Base-by-base conservation (phyloP, 1,140 invertebrate species). In the Trachelipus rathkii region DNA sequence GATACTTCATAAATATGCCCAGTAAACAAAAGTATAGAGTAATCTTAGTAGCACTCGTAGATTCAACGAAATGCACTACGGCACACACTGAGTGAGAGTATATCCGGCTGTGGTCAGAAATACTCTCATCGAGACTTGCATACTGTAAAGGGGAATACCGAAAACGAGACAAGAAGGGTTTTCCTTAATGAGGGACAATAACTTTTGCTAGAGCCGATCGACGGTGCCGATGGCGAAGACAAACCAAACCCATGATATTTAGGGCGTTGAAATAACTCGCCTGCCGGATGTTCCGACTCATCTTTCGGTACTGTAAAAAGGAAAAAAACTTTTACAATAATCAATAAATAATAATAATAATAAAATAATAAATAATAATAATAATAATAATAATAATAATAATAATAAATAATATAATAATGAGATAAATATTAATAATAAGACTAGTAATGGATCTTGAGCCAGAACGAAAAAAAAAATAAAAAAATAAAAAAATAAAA, bases 231-330 rank as follows among this genome's bases (percentile, higher is more conserved):
- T 89, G 73, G 91, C 90, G 83, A 94, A 94, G 78, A 90, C 89
- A 0, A n/a, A 94, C 92, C 73, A 94, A 84, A 7, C 92, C 93
- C 77, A 94, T 83, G 44, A 94, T 93, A 83, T 95, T 95, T 24
- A 90, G 92, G 66, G 90, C 90, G 74, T 88, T 87, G 24, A 87
- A 87, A 81, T 90, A n/a, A 91, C 8, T 87, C 85, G 1, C 87
- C 85, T 19, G 85, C 86, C n/a, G n/a, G 76, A 93, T 91, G 50
- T 89, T 86, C 87, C 90, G n/a, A 92, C 21, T 87, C 82, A 21
- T 87, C 83, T 82, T 88, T 84, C 4, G 86, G 84, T 46, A 85
- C 82, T 84, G 85, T 83, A 86, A 84, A n/a, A n/a, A 83, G 85
- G 77, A 76, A 84, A 84, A 75, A 78, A 81, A 78, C 50, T 3